Conservation (phyloP, 2,797 vertebrate species). For the Sparidentex hasta region DNA sequence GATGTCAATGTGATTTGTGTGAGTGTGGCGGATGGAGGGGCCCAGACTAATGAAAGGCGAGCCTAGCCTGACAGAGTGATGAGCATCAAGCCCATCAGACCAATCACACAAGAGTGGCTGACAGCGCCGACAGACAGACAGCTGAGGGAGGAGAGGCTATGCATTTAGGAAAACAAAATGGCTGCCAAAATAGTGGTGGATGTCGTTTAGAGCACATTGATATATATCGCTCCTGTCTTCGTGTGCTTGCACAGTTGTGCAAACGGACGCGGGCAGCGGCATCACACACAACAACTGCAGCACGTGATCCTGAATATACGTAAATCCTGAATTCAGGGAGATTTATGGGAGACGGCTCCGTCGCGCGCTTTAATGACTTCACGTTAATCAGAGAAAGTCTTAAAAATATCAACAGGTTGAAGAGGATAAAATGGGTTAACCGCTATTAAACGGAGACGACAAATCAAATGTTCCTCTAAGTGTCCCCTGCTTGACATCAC, state of each 20-base stretch:
- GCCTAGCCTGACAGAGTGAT: constrained; percentile 94
- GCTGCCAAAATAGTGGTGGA: constrained; percentile 75
- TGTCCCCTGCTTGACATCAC: constrained; percentile 13
- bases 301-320: constrained; percentile 24
- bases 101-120: constrained; percentile 94
- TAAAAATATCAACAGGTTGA: constrained; percentile 71
- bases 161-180: constrained; percentile 84
- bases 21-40: constrained; percentile 96
- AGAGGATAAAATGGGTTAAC: constrained; percentile 49
- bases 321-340: constrained; percentile 37
- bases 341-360: constrained; percentile 42
- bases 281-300: constrained; percentile 8
- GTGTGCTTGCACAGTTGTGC: constrained; percentile 26
- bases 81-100: constrained; percentile 95
- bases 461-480: constrained; percentile 32
- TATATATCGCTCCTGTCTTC: constrained; percentile 58
- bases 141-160: constrained; percentile 74
- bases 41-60: constrained; percentile 98
- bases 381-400: constrained; percentile 54
- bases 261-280: constrained; percentile 36
- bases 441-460: constrained; percentile 36
- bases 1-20: constrained; percentile 99
- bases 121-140: constrained; percentile 84
- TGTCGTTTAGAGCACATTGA: constrained; percentile 61
- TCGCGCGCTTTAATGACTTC: constrained; percentile 31